A percentile compares a stretch with the other conserved stretches of the same genome.
These are phyloP conservation scores for Sebastes cheni DNA, from an alignment of 2,797 vertebrate genomes.

Conservation along the genomic window DNA sequence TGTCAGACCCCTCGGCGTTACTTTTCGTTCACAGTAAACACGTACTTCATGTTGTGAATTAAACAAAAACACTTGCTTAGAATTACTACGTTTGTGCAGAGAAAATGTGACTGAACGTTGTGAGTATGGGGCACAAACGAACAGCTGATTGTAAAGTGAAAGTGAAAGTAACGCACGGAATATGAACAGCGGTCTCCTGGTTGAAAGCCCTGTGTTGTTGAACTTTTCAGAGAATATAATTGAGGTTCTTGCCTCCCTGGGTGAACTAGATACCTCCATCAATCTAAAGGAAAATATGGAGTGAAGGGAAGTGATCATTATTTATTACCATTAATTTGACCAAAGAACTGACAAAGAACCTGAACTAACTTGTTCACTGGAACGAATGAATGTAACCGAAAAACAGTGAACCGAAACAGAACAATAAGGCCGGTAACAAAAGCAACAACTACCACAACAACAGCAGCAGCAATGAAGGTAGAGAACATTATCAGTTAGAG, in stretches of 20 bases:
- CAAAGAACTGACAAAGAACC: not conserved
- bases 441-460: constrained; percentile 16
- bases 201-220: too few relatives aligned
- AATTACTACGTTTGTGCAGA: too few relatives aligned
- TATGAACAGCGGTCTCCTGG: too few relatives aligned
- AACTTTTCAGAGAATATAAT: not conserved
- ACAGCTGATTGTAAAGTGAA: too few relatives aligned
- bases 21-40: too few relatives aligned
- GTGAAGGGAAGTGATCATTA: not conserved
- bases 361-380: not conserved
- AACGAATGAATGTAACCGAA: not conserved
- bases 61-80: too few relatives aligned
- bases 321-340: not conserved
- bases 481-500: constrained; percentile 28
- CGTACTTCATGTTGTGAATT: too few relatives aligned
- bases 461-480: not conserved
- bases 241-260: too few relatives aligned
- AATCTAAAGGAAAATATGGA: not conserved
- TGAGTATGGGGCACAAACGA: too few relatives aligned
- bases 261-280: not conserved
- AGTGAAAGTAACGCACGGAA: too few relatives aligned
- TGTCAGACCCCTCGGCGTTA: too few relatives aligned
- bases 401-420: not conserved
- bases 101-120: too few relatives aligned
- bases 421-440: not conserved